Evolutionary conservation across 2,888 invertebrate genomes (phyloP), one percentile per base, ranked within the genome.

Genomic region (Drosophila birchii): DNA sequence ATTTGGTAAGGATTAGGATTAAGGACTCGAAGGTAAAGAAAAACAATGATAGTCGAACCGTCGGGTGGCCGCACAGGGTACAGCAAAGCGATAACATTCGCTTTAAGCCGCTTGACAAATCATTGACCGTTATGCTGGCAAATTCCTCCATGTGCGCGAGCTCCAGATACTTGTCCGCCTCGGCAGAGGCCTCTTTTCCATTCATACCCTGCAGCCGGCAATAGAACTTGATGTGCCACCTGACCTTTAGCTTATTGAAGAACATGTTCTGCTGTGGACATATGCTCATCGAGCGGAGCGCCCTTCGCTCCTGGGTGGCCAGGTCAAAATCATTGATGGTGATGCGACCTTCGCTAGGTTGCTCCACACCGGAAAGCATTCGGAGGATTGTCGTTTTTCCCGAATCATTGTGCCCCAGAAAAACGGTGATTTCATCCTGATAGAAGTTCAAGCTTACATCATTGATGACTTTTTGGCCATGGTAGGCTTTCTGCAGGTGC

Each of bases 331-430:
- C 96, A 58, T 95, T 95, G 29, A 97, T 93, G 39, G 93, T 90
- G 0, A 96, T 95, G 3, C 94, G 94, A 0, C 97, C 96, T 32
- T 93, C 93, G 0, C 94, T 94, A 7, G 95, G 94, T n/a, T 94
- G 93, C 62, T 94, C 92, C 90, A 96, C 94, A 20, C 95, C 98
- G 59, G 97, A 97, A 49, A 98, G 92, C 95, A 98, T 97, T 2
- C 96, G 96, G 94, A 98, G 97, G 3, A 97, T 96, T 0, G 98
- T 97, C 1, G 97, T 96, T 93, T 98, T 98, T 14, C 98, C 98
- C 58, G 98, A 97, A 2, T 98, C 98, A 60, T 90, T 90, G 66
- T 96, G 96, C 0, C 96, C 96, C 26, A 97, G 92, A 18, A 96
- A 90, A 9, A 96, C 97, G 0, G 97, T 97, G 75, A 98, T 97